A percentile compares a stretch with the other conserved stretches of the same genome.
These are phyloP conservation scores for Alentia gelatinosa DNA, from an alignment of 2,888 invertebrate genomes.

Conservation along the genomic window DNA sequence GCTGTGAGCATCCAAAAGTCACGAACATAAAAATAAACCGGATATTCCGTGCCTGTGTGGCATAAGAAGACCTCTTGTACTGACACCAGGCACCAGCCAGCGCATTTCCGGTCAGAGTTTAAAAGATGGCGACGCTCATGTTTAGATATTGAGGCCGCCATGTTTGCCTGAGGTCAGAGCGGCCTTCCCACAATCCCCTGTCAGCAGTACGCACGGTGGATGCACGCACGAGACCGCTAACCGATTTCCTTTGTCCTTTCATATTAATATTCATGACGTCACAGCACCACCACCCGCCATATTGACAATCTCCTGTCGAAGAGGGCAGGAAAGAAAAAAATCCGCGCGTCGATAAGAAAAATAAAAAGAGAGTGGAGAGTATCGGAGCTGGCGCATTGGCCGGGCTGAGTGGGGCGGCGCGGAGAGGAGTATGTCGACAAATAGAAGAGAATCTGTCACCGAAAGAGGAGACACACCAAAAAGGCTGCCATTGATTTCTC, in stretches of 20 bases:
- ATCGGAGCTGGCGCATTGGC: not conserved
- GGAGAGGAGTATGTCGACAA: not conserved
- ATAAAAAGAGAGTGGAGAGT: not conserved
- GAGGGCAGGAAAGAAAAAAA: not conserved
- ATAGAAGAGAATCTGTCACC: not conserved
- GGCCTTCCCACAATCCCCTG: not conserved
- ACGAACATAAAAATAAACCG: too few species aligned
- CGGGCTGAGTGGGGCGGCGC: not conserved
- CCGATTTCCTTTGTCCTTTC: not conserved
- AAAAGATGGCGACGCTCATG: not conserved
- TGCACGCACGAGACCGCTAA: not conserved
- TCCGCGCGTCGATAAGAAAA: not conserved
- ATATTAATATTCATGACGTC: not conserved
- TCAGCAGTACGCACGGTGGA: not conserved
- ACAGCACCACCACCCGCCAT: not conserved
- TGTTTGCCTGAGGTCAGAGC: not conserved
- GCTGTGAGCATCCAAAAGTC: too few species aligned
- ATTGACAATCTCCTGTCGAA: not conserved
- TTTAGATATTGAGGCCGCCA: not conserved
- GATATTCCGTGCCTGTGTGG: too few species aligned
- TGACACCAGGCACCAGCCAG: not conserved
- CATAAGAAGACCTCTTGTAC: too few species aligned
- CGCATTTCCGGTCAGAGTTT: not conserved
- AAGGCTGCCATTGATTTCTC: not conserved
- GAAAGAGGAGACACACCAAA: not conserved